Conservation (phyloP, 2,888 invertebrate genomes). For the Drosophila diplacantha region DNA sequence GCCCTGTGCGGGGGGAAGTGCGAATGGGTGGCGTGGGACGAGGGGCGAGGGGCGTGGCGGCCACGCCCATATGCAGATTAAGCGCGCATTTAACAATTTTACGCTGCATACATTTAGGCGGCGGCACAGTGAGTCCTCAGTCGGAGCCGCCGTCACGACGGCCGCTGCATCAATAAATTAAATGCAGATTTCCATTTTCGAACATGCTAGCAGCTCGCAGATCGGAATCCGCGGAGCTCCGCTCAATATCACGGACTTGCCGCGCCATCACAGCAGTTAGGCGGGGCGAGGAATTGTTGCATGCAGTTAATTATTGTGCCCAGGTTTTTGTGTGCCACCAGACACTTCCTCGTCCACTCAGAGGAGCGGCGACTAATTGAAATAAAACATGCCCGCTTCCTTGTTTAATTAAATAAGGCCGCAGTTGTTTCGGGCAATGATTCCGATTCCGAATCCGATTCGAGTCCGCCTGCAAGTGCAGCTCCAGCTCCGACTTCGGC, state of each 20-base stretch:
- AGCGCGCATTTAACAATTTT: conserved; percentile 70
- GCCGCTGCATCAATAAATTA: conserved; percentile 68
- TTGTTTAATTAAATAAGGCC: conserved; percentile 60
- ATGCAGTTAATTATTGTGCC: conserved; percentile 71
- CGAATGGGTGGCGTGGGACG: conserved; percentile 9
- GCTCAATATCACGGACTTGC: conserved; percentile 39
- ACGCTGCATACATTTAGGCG: conserved; percentile 70
- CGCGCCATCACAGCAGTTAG: conserved; percentile 42
- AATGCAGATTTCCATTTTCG: conserved; percentile 70
- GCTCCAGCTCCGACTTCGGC: conserved; percentile 11
- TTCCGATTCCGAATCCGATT: background rate
- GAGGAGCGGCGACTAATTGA: conserved; percentile 58
- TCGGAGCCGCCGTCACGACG: conserved; percentile 17
- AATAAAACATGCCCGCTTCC: conserved; percentile 57
- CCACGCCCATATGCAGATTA: conserved; percentile 63
- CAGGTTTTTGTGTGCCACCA: conserved; percentile 54
- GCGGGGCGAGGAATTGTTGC: conserved; percentile 68
- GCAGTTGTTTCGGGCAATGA: conserved; percentile 27
- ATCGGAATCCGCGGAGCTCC: conserved; percentile 26
- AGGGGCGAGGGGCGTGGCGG: conserved; percentile 29
- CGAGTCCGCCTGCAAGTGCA: conserved; percentile 8
- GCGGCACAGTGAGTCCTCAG: conserved; percentile 28
- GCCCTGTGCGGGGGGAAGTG: conserved; percentile 1
- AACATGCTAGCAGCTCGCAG: conserved; percentile 23
- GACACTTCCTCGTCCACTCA: conserved; percentile 13